A percentile compares a stretch with the other conserved stretches of the same genome.
phyloP scores from a whole-genome alignment of 2,797 vertebrate species.

The Rhinophrynus dorsalis region DNA sequence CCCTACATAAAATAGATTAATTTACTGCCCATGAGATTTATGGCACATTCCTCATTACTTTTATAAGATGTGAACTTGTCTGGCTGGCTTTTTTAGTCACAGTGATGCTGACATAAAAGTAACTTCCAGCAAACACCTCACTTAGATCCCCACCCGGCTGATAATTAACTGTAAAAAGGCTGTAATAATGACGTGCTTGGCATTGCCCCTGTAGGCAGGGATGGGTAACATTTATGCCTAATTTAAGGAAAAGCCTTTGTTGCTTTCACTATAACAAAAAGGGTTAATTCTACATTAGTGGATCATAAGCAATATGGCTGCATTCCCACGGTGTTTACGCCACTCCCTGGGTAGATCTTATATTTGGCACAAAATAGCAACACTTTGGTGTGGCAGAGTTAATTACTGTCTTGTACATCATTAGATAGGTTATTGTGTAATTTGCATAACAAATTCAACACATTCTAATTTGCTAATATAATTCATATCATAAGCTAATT shows the following conservation, averaged over 20 bases:
- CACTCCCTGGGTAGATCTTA: too few relatives aligned
- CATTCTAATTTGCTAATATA: too few relatives aligned
- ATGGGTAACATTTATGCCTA: slow-evolving; percentile 24
- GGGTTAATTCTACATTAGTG: slow-evolving; percentile 10
- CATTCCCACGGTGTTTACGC: too few relatives aligned
- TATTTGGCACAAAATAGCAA: too few relatives aligned
- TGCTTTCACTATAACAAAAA: neutral
- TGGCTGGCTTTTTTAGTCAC: slow-evolving; percentile 25
- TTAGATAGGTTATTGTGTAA: too few relatives aligned
- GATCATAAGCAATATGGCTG: too few relatives aligned
- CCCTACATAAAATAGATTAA: too few relatives aligned
- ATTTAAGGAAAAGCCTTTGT: slow-evolving; percentile 1
- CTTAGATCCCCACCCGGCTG: slow-evolving; percentile 27
- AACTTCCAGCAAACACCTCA: slow-evolving; percentile 4
- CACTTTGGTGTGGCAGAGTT: too few relatives aligned
- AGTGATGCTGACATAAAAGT: slow-evolving; percentile 41
- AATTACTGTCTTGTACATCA: too few relatives aligned
- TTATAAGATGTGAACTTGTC: slow-evolving; percentile 16
- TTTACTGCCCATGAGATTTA: neutral
- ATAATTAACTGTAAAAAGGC: slow-evolving; percentile 13
- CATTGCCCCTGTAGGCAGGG: slow-evolving; percentile 44
- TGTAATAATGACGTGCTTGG: slow-evolving; percentile 29
- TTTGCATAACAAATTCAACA: too few relatives aligned
- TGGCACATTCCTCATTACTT: slow-evolving; percentile 5
- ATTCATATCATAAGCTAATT: too few relatives aligned